Base-by-base conservation (phyloP, 2,113 vertebrate species). In the Cyanoliseus patagonus region DNA sequence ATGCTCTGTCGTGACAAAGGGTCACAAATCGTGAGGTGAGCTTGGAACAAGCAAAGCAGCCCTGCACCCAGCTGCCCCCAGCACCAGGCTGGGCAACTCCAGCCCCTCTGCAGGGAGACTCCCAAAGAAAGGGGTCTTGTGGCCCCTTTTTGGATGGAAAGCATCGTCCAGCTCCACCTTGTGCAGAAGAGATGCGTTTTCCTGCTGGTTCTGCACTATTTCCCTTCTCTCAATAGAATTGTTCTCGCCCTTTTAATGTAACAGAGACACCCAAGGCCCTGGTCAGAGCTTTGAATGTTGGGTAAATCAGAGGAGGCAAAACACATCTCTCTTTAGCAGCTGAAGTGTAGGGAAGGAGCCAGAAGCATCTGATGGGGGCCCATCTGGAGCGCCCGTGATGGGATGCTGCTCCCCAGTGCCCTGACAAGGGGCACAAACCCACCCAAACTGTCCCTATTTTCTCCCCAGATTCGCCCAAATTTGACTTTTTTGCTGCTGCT, bases 1-100 rank as follows among this genome's bases (percentile, higher is more conserved):
- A 98, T 9, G 98, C 96, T 96, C 99, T 99, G 95, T 67, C 14
- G 22, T 44, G 94, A 94, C 6, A 53, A 11, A 64, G n/a, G 11
- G 33, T 22, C 37, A 53, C 6, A 9, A 33, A 72, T 44, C 12
- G 0, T 2, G 11, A 49, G 11, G 25, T 10, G 72, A 33, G 20
- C 30, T 68, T 1, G 5, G 41, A 35, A n/a, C 42, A 39, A 59
- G 23, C 14, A 9, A 46, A 22, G 41, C 20, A 18, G 51, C 53
- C 27, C 75, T 10, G 0, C 3, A 0, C 28, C n/a, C 69, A 57
- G 42, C 13, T 39, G 16, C 47, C 39, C 28, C 49, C 59, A 67
- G 31, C 35, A 24, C 30, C 8, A 3, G 1, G 18, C 22, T 27
- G 49, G 53, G 37, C n/a, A 47, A 17, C 68, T 33, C 37, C 39